Conservation (phyloP, 2,888 invertebrate genomes). For the Drosophila nr. fundita region DNA sequence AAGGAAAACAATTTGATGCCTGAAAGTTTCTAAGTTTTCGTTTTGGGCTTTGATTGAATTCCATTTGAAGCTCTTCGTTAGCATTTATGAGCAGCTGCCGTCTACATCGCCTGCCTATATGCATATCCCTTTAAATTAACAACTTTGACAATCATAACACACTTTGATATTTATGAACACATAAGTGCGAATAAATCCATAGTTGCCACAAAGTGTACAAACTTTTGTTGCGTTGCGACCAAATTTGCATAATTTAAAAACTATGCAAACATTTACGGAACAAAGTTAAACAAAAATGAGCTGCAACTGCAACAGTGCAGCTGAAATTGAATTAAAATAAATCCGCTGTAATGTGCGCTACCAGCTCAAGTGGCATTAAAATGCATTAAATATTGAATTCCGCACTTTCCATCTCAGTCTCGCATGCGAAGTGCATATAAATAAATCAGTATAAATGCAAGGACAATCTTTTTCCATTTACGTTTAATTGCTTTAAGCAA, state of each 20-base stretch:
- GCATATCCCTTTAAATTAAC: not conserved
- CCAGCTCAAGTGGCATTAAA: conserved; percentile 71
- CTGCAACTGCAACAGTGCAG: conserved; percentile 15
- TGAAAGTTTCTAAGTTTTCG: conserved; percentile 22
- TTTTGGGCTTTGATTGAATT: conserved; percentile 32
- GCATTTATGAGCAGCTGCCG: conserved; percentile 5
- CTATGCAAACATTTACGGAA: conserved; percentile 23
- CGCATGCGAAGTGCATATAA: conserved; percentile 62
- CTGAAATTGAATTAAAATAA: conserved; percentile 60
- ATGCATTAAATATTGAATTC: conserved; percentile 61
- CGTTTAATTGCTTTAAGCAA: conserved; percentile 21
- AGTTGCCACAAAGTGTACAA: conserved; percentile 5
- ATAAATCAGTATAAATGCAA: conserved; percentile 47
- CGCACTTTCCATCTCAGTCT: conserved; percentile 15
- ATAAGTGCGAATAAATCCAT: conserved; percentile 13
- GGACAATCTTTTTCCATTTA: conserved; percentile 3
- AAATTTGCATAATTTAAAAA: conserved; percentile 35
- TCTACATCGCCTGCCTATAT: not conserved
- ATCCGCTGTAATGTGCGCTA: conserved; percentile 48
- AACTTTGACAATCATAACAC: not conserved
- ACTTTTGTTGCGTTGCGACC: not conserved
- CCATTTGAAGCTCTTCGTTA: conserved; percentile 7
- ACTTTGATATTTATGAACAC: not conserved
- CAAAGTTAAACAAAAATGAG: conserved; percentile 17
- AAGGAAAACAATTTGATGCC: conserved; percentile 25